Conservation (phyloP, 2,113 vertebrate genomes). For the Campylorhamphus procurvoides region DNA sequence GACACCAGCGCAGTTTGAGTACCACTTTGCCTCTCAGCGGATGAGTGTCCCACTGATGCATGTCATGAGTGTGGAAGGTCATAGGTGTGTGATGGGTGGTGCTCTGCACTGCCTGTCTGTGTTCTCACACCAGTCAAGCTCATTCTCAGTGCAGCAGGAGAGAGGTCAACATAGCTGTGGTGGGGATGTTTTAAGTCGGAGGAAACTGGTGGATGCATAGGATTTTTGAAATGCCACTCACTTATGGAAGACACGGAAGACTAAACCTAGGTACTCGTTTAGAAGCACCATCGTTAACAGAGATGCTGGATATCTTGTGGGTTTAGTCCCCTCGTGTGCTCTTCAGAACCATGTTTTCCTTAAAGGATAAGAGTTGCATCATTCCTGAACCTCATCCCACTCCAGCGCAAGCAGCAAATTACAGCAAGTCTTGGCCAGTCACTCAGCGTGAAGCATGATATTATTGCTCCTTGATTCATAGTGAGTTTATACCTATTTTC, state of each 20-base stretch:
- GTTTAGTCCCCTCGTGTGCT: neutral
- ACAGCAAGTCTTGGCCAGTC: neutral
- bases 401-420: neutral
- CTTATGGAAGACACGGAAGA: neutral
- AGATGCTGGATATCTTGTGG: neutral
- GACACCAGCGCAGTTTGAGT: neutral
- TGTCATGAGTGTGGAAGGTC: neutral
- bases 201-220: neutral
- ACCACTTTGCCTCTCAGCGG: neutral
- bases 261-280: neutral
- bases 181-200: neutral
- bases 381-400: neutral
- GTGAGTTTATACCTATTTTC: neutral
- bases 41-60: fast-evolving
- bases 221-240: neutral
- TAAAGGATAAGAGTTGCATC: neutral
- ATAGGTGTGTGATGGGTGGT: neutral
- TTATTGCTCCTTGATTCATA: neutral
- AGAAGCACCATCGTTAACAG: neutral
- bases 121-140: neutral
- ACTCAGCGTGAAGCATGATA: neutral
- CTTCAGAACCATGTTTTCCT: neutral
- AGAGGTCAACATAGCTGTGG: slow-evolving; percentile 6
- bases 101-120: neutral
- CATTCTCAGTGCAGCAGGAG: neutral